These are phyloP conservation scores for Lampropteryx suffumata DNA, from an alignment of 2,888 invertebrate genomes.

Conservation along the genomic window DNA sequence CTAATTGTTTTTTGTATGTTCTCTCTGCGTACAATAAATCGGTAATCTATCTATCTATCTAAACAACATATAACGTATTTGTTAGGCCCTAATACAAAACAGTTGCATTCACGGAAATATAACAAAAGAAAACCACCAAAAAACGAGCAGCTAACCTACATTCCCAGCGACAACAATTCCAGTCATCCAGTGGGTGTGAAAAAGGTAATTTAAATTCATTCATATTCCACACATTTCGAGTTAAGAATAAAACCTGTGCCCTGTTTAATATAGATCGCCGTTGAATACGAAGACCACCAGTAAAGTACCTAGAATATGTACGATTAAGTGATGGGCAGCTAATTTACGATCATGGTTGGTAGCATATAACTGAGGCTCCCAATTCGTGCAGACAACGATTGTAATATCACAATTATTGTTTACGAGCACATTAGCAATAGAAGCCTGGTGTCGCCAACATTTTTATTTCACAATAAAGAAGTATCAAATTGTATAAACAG, in stretches of 20 bases:
- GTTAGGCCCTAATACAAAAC: not conserved
- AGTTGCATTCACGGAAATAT: conserved; percentile 8
- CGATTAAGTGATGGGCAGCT: conserved; percentile 47
- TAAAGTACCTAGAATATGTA: conserved; percentile 5
- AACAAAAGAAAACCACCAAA: conserved; percentile 13
- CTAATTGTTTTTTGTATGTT: too few relatives aligned
- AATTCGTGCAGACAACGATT: conserved; percentile 53
- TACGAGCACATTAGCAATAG: conserved; percentile 38
- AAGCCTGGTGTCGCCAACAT: conserved; percentile 43
- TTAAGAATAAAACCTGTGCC: conserved; percentile 34
- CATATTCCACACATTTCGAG: conserved; percentile 27
- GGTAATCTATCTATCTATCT: too few relatives aligned
- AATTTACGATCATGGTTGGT: conserved; percentile 58
- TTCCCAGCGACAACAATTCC: conserved; percentile 9
- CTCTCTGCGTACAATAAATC: too few relatives aligned
- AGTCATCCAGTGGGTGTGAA: conserved; percentile 26
- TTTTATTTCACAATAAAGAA: too few relatives aligned
- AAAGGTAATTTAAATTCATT: conserved; percentile 26
- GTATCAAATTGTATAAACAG: conserved; percentile 12
- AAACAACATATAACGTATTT: too few relatives aligned
- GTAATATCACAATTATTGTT: conserved; percentile 52
- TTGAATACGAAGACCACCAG: conserved; percentile 28
- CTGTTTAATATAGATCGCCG: conserved; percentile 33
- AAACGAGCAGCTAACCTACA: conserved; percentile 16
- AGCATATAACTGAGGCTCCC: conserved; percentile 64